Conservation (phyloP, 2,888 invertebrate genomes). For the Thysanoteuthis rhombus region DNA sequence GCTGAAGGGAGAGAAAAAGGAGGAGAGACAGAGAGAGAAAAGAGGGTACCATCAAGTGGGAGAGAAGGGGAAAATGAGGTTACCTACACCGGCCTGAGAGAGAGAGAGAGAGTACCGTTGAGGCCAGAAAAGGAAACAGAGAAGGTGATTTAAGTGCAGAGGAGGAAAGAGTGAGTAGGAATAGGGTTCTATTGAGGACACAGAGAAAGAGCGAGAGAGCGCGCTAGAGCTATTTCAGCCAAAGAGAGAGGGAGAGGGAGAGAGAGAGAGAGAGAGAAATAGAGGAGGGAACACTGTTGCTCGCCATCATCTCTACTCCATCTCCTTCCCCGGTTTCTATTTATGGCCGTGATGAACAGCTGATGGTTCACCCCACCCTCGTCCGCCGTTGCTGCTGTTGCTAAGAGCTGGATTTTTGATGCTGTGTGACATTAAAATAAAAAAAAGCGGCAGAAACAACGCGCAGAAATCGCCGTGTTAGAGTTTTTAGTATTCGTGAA, state of each 20-base stretch:
- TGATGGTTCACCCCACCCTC: background rate
- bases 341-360: background rate
- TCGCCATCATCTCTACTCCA: background rate
- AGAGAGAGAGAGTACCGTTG: no score
- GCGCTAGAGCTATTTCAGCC: no score
- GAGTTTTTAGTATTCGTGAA: background rate
- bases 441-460: slow-evolving; percentile 12
- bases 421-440: background rate
- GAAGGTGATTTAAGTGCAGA: no score
- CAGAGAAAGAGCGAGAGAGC: no score
- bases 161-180: no score
- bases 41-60: no score
- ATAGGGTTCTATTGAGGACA: no score
- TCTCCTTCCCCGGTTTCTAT: background rate
- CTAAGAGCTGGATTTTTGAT: background rate
- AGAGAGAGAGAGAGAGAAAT: background rate
- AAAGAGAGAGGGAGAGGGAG: no score
- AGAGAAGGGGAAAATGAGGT: no score
- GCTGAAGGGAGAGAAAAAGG: background rate
- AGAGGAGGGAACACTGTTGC: background rate
- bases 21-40: background rate
- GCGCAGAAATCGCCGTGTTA: no score
- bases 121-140: no score
- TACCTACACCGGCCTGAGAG: no score
- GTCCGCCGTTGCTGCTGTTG: slow-evolving; percentile 12